phyloP scores from a whole-genome alignment of 1,140 invertebrate genomes.

The Triops longicaudatus region DNA sequence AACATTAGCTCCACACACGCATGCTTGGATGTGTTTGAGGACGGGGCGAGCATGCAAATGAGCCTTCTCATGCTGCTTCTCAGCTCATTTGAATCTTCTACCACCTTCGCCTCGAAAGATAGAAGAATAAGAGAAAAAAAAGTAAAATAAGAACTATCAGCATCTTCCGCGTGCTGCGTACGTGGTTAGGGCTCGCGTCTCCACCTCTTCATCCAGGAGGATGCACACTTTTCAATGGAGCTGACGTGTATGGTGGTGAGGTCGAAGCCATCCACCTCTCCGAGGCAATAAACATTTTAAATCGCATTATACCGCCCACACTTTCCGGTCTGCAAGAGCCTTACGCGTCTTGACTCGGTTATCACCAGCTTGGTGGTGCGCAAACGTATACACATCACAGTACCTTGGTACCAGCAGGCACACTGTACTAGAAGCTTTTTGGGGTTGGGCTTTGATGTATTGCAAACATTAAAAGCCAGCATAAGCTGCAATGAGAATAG shows the following conservation, averaged over 20 bases:
- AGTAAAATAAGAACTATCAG: background rate
- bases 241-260: background rate
- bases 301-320: conserved; percentile 5
- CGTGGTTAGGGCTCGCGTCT: background rate
- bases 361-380: background rate
- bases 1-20: background rate
- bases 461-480: background rate
- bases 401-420: background rate
- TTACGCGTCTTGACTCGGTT: conserved; percentile 1
- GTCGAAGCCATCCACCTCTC: background rate
- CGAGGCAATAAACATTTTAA: background rate
- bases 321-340: background rate
- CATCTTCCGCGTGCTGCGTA: conserved; percentile 5
- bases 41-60: conserved; percentile 6
- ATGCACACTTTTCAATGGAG: background rate
- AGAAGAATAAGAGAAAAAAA: background rate
- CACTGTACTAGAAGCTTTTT: conserved; percentile 7
- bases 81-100: conserved; percentile 11
- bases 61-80: background rate
- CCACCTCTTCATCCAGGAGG: background rate
- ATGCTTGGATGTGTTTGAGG: background rate
- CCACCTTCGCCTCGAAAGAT: background rate
- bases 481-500: background rate
- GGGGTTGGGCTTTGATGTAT: conserved; percentile 14
- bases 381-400: too few relatives aligned